These are phyloP conservation scores for Dolichomitus sp. DNA, from an alignment of 2,888 invertebrate species.

Conservation along the genomic window DNA sequence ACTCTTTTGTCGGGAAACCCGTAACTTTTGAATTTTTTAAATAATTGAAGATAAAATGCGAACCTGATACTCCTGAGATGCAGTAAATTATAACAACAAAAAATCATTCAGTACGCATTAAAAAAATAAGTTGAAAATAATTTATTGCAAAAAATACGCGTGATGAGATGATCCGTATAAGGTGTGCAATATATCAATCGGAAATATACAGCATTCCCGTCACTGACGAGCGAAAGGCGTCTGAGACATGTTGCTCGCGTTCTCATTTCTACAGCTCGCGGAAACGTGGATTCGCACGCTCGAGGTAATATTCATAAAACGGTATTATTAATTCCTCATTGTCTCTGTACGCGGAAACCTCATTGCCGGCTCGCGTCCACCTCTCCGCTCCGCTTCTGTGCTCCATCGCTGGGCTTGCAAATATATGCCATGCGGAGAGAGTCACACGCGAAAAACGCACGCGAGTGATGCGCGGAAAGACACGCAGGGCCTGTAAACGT, in stretches of 20 bases:
- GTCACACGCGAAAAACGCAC: conserved; percentile 64
- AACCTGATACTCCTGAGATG: too few relatives aligned
- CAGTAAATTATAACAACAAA: too few relatives aligned
- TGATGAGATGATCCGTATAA: background rate
- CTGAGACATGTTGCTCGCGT: conserved; percentile 57
- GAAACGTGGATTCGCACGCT: conserved; percentile 84
- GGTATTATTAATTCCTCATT: conserved; percentile 83
- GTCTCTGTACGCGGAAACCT: conserved; percentile 75
- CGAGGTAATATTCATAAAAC: conserved; percentile 83
- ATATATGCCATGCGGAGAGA: conserved; percentile 33
- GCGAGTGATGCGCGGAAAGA: conserved; percentile 63
- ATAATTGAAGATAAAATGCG: too few relatives aligned
- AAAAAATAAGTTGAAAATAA: background rate
- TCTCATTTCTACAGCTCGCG: conserved; percentile 70
- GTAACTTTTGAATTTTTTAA: too few relatives aligned
- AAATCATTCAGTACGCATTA: background rate
- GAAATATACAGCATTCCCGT: conserved; percentile 32
- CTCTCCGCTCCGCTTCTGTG: conserved; percentile 48
- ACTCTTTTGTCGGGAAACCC: too few relatives aligned
- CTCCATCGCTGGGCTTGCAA: conserved; percentile 34
- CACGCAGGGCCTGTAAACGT: conserved; percentile 68
- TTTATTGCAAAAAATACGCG: background rate
- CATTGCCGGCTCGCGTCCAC: conserved; percentile 56
- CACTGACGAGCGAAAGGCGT: conserved; percentile 42
- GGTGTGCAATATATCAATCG: conserved; percentile 32